A percentile compares a stretch with the other conserved stretches of the same genome.
phyloP scores from a whole-genome alignment of 2,797 vertebrate species.

The Pangasius djambal region DNA sequence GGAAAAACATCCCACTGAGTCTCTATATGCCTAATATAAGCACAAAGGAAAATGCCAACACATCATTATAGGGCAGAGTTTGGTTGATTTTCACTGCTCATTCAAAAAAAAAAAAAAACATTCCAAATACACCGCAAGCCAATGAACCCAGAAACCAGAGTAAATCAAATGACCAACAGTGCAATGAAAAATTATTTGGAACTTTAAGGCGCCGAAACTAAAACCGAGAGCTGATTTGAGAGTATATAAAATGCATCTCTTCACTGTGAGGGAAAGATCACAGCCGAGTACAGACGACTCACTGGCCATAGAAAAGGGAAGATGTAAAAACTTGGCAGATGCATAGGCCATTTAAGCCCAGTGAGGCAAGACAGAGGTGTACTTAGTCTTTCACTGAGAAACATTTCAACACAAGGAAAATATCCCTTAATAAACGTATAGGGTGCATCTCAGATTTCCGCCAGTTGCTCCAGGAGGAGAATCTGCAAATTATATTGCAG shows the following conservation, averaged over 20 bases:
- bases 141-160: not conserved
- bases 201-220: not conserved
- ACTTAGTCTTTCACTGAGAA: constrained; percentile 3
- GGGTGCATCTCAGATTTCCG: not conserved
- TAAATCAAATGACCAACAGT: not conserved
- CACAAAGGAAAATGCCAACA: constrained; percentile 25
- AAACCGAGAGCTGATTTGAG: not conserved
- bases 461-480: constrained; percentile 14
- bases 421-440: not conserved
- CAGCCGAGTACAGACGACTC: not conserved
- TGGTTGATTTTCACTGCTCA: constrained; percentile 6
- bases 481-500: constrained; percentile 3
- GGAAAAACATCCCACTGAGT: constrained; percentile 20
- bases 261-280: not conserved
- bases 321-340: constrained; percentile 19
- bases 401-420: not conserved
- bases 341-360: not conserved
- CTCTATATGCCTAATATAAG: not conserved
- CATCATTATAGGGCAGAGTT: constrained; percentile 4
- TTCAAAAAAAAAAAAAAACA: not conserved
- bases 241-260: constrained; percentile 4
- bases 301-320: not conserved
- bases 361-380: constrained; percentile 4
- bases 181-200: not conserved
- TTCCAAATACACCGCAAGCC: not conserved